Evolutionary conservation across 2,888 invertebrate genomes (phyloP), one percentile per base, ranked within the genome.

Genomic region (Deladenus siricidicola): DNA sequence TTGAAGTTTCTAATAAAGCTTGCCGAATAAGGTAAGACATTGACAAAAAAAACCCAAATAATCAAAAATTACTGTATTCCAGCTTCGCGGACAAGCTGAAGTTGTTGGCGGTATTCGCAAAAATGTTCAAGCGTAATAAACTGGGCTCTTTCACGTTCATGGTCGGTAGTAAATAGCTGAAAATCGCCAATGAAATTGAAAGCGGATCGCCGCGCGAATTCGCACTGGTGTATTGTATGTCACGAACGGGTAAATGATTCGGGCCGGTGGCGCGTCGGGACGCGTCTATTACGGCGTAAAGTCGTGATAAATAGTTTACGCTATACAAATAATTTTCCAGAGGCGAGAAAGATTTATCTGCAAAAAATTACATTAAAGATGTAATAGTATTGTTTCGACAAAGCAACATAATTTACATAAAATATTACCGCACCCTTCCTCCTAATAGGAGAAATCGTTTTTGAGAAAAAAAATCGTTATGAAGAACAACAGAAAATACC

Each of bases 31-130:
- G n/a, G n/a, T n/a, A n/a, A n/a, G n/a, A n/a, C n/a, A n/a, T 6
- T 34, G 39, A 34, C 6, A 34, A 34, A 34, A 34, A 34, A 34
- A 34, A 34, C 8, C 14, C 14, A 34, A 34, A 34, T 34, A 34
- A 34, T 34, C 3, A 21, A 8, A 28, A 14, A 1, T n/a, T 24
- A 58, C 59, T 44, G 24, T 60, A 60, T 17, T 60, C 58, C 42
- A 60, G 17, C 23, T 49, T 60, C 30, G 58, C 45, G 30, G 56
- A 24, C n/a, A 60, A 19, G n/a, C 51, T 42, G 45, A 59, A 60
- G 10, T 60, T 30, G 10, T 42, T 21, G n/a, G 58, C 23, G 26
- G 58, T 60, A 34, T 34, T 34, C 4, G 59, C 29, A 21, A 57
- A 23, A 4, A 60, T 19, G 6, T 59, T 43, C 23, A 60, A 23